Percentiles rank a stretch among this genome's conserved stretches.
Evolutionary conservation across 1,140 invertebrate species (phyloP).

Genomic region (Ceratina japonica): DNA sequence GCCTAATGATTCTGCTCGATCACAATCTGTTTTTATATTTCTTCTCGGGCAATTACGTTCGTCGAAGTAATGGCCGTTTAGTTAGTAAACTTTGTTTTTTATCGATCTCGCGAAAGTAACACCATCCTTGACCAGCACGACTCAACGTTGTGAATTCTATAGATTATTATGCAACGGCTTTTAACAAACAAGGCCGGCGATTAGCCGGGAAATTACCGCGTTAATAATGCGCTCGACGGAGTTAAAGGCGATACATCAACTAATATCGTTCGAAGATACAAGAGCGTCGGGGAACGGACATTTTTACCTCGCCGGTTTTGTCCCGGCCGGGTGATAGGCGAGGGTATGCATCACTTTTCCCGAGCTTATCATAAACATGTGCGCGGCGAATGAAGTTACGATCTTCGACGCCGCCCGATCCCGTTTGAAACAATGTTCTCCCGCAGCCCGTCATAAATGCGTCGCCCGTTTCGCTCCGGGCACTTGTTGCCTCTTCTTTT

Average conservation of each 20-base stretch:
- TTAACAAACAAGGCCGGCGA: neutral
- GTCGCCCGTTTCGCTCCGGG: conserved; percentile 4
- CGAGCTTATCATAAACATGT: conserved; percentile 9
- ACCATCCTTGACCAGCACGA: neutral
- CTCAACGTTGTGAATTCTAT: no score
- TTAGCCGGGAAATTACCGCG: neutral
- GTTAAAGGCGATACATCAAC: neutral
- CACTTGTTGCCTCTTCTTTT: conserved; percentile 9
- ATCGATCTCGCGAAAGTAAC: neutral
- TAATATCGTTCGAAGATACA: neutral
- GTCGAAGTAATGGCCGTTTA: no score
- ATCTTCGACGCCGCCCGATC: neutral
- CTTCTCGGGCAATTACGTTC: no score
- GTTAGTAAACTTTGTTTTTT: no score
- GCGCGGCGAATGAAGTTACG: conserved; percentile 9
- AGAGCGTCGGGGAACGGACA: neutral
- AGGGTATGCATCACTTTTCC: neutral
- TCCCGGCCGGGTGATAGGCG: neutral
- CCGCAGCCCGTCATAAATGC: neutral
- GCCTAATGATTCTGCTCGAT: no score
- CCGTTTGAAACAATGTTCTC: neutral
- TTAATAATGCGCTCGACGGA: neutral
- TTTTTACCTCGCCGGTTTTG: conserved; percentile 17
- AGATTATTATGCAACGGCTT: neutral
- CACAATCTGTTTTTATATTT: no score